Evolutionary conservation across 1,140 invertebrate genomes (phyloP).

Genomic region (Pararge aegeria): DNA sequence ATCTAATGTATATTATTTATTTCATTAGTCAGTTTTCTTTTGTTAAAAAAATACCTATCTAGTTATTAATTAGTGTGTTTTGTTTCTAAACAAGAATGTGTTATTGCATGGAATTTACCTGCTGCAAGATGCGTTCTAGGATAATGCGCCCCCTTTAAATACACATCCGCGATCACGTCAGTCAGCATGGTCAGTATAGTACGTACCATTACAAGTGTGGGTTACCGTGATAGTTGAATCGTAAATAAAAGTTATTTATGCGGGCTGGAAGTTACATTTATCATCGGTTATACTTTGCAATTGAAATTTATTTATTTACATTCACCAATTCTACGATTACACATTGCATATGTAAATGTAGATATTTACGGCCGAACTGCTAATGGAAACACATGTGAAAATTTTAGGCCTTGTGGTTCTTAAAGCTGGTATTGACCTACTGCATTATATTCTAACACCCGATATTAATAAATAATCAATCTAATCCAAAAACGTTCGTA

Average conservation of each 20-base stretch:
- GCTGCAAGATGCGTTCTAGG: too few relatives aligned
- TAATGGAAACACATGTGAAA: neutral
- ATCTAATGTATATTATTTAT: too few relatives aligned
- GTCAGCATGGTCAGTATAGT: neutral
- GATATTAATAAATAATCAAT: too few relatives aligned
- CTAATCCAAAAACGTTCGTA: too few relatives aligned
- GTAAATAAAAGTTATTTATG: constrained; percentile 27
- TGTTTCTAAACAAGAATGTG: too few relatives aligned
- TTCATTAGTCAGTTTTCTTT: too few relatives aligned
- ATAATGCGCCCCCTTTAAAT: too few relatives aligned
- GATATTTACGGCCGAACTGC: neutral
- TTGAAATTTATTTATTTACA: constrained; percentile 24
- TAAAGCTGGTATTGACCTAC: too few relatives aligned
- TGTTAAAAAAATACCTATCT: too few relatives aligned
- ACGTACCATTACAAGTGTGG: neutral
- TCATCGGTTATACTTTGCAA: constrained; percentile 22
- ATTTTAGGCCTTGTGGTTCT: neutral
- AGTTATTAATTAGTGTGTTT: too few relatives aligned
- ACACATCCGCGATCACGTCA: constrained; percentile 4
- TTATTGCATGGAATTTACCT: too few relatives aligned
- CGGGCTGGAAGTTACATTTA: constrained; percentile 12
- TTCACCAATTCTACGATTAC: constrained; percentile 5
- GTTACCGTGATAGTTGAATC: constrained; percentile 16
- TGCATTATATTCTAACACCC: too few relatives aligned
- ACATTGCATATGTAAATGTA: constrained; percentile 8